Base-by-base conservation (phyloP, 2,888 invertebrate species). In the Panopea generosa region DNA sequence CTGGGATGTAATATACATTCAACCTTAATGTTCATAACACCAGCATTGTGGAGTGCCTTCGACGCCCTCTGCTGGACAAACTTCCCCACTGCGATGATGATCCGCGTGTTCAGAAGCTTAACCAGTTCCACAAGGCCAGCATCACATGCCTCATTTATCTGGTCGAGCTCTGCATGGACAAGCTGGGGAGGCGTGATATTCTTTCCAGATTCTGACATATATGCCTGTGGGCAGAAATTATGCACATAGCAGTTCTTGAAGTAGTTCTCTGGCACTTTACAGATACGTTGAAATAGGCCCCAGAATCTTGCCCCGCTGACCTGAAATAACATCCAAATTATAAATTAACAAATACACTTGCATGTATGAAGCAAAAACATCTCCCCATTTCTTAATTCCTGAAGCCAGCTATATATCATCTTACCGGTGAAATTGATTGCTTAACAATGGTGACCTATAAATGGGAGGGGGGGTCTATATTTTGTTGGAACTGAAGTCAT, bases 161-260 rank as follows among this genome's bases (percentile, higher is more conserved):
- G 80, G 52, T 88, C 87, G 18, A 89, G 77, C 40, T 87, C 89
- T 7, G 80, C 72, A 16, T 82, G 85, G 4, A 85, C 87, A 73
- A 98, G 94, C 90, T 97, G 96, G 45, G 95, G 94, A 53, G 98
- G 98, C 6, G 98, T 98, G 45, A 98, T 94, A 93, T 98, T 98
- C 86, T 94, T 94, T 0, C 97, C 98, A 78, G 94, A 94, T 49
- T 90, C 93, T 86, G 95, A 95, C 94, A 97, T 95, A 93, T 97
- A 96, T 75, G 96, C 96, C 75, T 97, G 93, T 1, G 98, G 98
- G 88, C 98, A 96, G 90, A 97, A 97, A 93, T 98, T 98, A 90
- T 97, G 96, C 6, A 98, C 95, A 93, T 96, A 97, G 84, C 96
- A 95, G 84, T 96, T 93, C 86, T 94, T 93, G 90, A 97, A 97